Evolutionary conservation across 30 jellyfish, hydroid and myxozoan species (phyloP), one percentile per base, ranked within the genome.

Genomic region (Morbakka virulenta): DNA sequence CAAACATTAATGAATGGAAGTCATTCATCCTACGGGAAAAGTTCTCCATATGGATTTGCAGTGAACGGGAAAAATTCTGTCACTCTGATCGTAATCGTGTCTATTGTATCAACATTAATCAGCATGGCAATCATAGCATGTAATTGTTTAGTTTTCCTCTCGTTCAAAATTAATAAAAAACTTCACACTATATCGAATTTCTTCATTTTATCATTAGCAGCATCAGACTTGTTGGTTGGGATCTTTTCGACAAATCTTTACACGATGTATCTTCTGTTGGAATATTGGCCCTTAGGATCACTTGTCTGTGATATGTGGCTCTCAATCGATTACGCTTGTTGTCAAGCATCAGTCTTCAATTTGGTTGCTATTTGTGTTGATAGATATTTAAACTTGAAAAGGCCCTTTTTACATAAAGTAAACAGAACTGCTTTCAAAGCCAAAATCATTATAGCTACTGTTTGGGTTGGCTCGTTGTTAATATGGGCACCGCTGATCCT

Each of bases 281-380:
- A 28, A 6, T 23, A 28, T 66, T 66, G 78, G 78, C 69, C 69
- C 6, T 66, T 66, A 12, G 78, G 78, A 6, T 6, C 71, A 9
- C 13, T n/a, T 23, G 21, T 66, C 9, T 66, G 78, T 66, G 78
- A 66, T 28, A 4, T 66, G 13, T 66, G 71, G 72, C 69, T 66
- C 21, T 25, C 71, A 28, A 25, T 66, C 9, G 78, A 66, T 70
- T 66, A 66, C 28, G 67, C 30, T 6, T 66, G 68, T 17, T 66
- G 78, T 23, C 78, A 66, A 28, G 71, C 71, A 28, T 66, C 78
- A 28, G 71, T 66, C 30, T 32, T 66, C 12, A 27, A 66, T 66
- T 70, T 66, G 9, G 78, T 66, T 12, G 72, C 28, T 23, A 66
- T 66, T 6, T 66, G 78, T 28, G 71, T 66, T 4, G 78, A 66